Conservation (phyloP, 2,113 vertebrate species). For the Tragulus kanchil region DNA sequence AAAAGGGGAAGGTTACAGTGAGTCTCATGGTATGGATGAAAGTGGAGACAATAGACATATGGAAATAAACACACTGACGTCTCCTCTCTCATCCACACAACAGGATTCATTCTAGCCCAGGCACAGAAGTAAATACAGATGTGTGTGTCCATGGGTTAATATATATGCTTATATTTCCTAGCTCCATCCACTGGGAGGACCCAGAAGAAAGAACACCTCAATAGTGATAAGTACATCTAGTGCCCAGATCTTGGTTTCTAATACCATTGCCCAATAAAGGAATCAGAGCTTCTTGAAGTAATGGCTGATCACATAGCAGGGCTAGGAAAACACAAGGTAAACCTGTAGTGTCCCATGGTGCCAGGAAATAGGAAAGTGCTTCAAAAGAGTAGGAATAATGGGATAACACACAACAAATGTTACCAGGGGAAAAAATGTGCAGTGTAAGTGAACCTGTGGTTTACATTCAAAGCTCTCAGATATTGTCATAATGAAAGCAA, state of each 20-base stretch:
- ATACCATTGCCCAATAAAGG: background rate
- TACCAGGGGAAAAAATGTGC: background rate
- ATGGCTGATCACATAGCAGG: background rate
- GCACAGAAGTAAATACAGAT: background rate
- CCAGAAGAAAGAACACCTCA: background rate
- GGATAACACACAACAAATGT: background rate
- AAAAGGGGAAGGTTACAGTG: background rate
- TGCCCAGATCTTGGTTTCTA: background rate
- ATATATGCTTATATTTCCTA: background rate
- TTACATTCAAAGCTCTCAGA: background rate
- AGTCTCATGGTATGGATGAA: slow-evolving; percentile 11
- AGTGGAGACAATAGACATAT: background rate
- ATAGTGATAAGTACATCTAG: background rate
- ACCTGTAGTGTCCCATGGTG: background rate
- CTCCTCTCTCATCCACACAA: background rate
- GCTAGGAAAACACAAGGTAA: background rate
- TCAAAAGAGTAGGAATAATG: background rate
- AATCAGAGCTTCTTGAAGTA: background rate
- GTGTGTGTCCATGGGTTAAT: background rate
- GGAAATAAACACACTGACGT: background rate
- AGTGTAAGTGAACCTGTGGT: background rate
- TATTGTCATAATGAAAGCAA: slow-evolving; percentile 21
- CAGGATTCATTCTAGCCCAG: background rate
- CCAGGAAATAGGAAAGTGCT: background rate
- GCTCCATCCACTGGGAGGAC: background rate